phyloP scores from a whole-genome alignment of 2,113 vertebrate genomes.

The Heptranchias perlo region DNA sequence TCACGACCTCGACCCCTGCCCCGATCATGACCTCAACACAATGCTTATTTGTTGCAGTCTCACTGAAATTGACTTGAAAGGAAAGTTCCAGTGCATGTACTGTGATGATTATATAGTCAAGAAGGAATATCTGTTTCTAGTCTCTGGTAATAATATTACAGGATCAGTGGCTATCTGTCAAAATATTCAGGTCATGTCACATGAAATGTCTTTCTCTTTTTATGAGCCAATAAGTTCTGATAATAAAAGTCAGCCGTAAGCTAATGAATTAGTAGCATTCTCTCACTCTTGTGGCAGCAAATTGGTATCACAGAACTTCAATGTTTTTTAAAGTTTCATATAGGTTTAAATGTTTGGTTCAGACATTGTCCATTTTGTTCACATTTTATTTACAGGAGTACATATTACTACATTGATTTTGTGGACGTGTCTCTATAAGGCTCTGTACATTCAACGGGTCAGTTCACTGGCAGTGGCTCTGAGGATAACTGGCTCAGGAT shows the following conservation, averaged over 20 bases:
- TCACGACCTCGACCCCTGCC: no score
- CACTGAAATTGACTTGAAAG: neutral
- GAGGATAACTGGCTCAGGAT: neutral
- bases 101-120: neutral
- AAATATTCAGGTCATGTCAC: neutral
- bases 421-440: neutral
- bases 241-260: neutral
- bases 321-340: neutral
- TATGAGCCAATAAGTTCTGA: neutral
- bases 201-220: neutral
- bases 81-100: neutral
- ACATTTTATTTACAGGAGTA: neutral
- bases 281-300: neutral
- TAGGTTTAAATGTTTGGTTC: neutral
- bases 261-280: neutral
- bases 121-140: neutral
- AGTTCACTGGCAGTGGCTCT: neutral
- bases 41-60: neutral
- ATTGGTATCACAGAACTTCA: neutral
- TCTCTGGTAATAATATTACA: neutral
- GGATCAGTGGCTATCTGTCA: neutral
- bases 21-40: no score
- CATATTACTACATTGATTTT: neutral
- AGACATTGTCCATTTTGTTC: neutral
- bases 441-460: neutral